phyloP scores from a whole-genome alignment of 2,888 invertebrate species.

The Keiferia lycopersicella region DNA sequence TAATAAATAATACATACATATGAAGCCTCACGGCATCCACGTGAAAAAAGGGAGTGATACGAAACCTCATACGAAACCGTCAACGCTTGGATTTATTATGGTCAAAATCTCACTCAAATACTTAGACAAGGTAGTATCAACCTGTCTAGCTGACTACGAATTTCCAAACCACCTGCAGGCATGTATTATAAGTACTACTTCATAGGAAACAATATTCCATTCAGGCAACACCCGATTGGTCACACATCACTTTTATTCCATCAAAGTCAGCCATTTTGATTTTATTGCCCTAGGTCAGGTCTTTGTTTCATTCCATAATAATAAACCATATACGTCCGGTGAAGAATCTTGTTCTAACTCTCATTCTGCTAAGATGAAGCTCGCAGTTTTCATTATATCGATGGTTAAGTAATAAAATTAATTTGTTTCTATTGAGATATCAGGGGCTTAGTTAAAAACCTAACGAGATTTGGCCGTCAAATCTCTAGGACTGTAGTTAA shows the following conservation, averaged over 20 bases:
- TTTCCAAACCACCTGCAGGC: not conserved
- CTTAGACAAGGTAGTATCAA: not conserved
- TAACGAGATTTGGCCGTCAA: too few species aligned
- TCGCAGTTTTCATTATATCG: not conserved
- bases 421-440: too few species aligned
- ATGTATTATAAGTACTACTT: not conserved
- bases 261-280: slow-evolving; percentile 17
- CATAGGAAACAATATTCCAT: slow-evolving; percentile 6
- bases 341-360: slow-evolving; percentile 9
- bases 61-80: too few species aligned
- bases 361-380: slow-evolving; percentile 6
- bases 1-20: too few species aligned
- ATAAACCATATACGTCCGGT: slow-evolving; percentile 24
- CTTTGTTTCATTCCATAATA: slow-evolving; percentile 24
- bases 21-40: too few species aligned
- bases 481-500: too few species aligned
- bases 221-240: not conserved
- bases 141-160: slow-evolving; percentile 1
- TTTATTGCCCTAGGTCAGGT: slow-evolving; percentile 21
- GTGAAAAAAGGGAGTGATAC: too few species aligned
- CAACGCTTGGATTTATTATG: too few species aligned
- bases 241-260: slow-evolving; percentile 18
- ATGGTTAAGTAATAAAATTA: not conserved
- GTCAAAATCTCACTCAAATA: too few species aligned
- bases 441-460: too few species aligned